phyloP scores from a whole-genome alignment of 2,888 invertebrate genomes.

The Andrena praecox region DNA sequence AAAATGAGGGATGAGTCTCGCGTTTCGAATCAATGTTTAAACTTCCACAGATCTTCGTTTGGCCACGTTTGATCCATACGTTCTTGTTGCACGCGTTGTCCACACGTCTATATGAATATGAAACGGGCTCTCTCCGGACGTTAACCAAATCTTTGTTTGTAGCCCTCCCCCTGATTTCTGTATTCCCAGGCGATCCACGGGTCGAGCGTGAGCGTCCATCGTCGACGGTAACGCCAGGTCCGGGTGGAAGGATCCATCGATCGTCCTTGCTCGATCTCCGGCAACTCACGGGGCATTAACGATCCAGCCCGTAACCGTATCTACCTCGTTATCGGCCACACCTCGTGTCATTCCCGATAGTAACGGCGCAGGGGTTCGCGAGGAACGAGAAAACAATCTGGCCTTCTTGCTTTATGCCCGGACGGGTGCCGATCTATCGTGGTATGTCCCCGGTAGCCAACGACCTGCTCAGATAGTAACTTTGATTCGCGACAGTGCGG shows the following conservation, averaged over 20 bases:
- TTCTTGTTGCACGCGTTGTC: neutral
- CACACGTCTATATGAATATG: neutral
- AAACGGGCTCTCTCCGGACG: neutral
- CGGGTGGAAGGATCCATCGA: slow-evolving; percentile 39
- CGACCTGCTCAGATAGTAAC: slow-evolving; percentile 56
- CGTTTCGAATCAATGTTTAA: slow-evolving; percentile 34
- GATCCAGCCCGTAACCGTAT: slow-evolving; percentile 50
- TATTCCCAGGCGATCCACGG: slow-evolving; percentile 48
- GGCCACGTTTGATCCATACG: slow-evolving; percentile 35
- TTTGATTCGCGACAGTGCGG: slow-evolving; percentile 42
- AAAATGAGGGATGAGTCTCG: neutral
- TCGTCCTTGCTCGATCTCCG: slow-evolving; percentile 56
- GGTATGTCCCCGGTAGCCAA: slow-evolving; percentile 59
- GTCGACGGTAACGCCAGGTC: slow-evolving; percentile 6
- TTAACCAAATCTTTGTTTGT: slow-evolving; percentile 7
- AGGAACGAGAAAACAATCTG: slow-evolving; percentile 64
- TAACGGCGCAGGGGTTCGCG: slow-evolving; percentile 27
- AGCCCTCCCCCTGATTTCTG: slow-evolving; percentile 14
- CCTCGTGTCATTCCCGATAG: slow-evolving; percentile 52
- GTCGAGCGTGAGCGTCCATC: slow-evolving; percentile 16
- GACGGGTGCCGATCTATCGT: slow-evolving; percentile 42
- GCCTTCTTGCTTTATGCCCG: slow-evolving; percentile 46
- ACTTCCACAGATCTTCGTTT: slow-evolving; percentile 10
- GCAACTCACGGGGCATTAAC: slow-evolving; percentile 46
- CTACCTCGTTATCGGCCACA: slow-evolving; percentile 65